phyloP scores from a whole-genome alignment of 1,140 invertebrate species.

The Goniozus legneri region DNA sequence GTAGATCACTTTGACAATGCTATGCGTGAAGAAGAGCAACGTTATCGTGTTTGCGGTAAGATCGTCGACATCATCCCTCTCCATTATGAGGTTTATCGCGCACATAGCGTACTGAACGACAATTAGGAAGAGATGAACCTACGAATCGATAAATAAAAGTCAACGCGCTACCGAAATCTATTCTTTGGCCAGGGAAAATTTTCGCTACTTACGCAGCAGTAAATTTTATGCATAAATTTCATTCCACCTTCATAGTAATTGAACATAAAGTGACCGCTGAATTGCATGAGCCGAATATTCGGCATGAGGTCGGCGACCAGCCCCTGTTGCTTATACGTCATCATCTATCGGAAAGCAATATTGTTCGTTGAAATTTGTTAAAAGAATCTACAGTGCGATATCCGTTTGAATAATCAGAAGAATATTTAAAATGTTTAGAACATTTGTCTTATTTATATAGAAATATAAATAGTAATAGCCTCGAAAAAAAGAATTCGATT shows the following conservation, averaged over 20 bases:
- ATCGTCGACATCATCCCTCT: constrained; percentile 75
- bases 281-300: constrained; percentile 74
- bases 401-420: no score
- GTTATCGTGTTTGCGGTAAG: constrained; percentile 79
- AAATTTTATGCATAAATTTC: constrained; percentile 45
- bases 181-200: not conserved
- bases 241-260: constrained; percentile 63
- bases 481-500: no score
- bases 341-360: constrained; percentile 44
- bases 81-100: constrained; percentile 64
- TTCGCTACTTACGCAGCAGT: constrained; percentile 40
- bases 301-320: constrained; percentile 79
- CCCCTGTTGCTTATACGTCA: constrained; percentile 61
- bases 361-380: constrained; percentile 7
- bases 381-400: no score
- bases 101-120: constrained; percentile 64
- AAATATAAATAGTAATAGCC: no score
- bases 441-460: no score
- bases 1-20: constrained; percentile 70
- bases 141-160: no score
- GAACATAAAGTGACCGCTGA: constrained; percentile 72
- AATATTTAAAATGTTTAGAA: no score
- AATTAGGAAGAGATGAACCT: constrained; percentile 62
- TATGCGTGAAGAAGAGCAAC: constrained; percentile 74
- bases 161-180: no score